Evolutionary conservation across 2,797 vertebrate species (phyloP).

Genomic region (Gambusia yucatana): DNA sequence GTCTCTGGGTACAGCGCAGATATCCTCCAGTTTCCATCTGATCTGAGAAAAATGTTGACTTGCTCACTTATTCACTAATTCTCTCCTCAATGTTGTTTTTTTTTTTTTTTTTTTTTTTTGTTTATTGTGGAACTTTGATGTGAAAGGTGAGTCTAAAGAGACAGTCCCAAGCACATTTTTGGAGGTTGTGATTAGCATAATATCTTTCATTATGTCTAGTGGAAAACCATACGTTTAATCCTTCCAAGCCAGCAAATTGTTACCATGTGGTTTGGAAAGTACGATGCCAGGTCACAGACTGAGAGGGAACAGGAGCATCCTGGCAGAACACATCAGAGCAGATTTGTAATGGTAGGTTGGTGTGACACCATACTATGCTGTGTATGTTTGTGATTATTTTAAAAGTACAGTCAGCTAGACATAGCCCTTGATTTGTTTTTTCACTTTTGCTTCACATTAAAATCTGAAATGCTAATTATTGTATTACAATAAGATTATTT

Average conservation of each 20-base stretch:
- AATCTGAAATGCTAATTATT: background rate
- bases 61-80: no score
- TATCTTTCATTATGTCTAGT: background rate
- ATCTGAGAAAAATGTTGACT: background rate
- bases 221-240: background rate
- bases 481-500: background rate
- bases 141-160: background rate
- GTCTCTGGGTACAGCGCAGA: background rate
- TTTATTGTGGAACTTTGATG: background rate
- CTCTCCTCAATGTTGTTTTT: no score
- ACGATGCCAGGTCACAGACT: slow-evolving; percentile 38
- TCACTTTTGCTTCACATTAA: background rate
- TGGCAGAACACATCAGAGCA: slow-evolving; percentile 38
- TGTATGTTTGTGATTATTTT: background rate
- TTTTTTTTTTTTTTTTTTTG: no score
- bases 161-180: background rate
- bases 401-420: background rate
- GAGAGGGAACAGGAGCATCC: slow-evolving; percentile 42
- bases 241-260: slow-evolving; percentile 32
- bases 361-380: background rate
- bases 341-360: background rate
- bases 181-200: slow-evolving; percentile 13
- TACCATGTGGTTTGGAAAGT: slow-evolving; percentile 60
- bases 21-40: background rate
- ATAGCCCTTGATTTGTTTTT: background rate